Evolutionary conservation across 2,797 vertebrate genomes (phyloP), one percentile per base, ranked within the genome.

Genomic region (Poecilia picta): DNA sequence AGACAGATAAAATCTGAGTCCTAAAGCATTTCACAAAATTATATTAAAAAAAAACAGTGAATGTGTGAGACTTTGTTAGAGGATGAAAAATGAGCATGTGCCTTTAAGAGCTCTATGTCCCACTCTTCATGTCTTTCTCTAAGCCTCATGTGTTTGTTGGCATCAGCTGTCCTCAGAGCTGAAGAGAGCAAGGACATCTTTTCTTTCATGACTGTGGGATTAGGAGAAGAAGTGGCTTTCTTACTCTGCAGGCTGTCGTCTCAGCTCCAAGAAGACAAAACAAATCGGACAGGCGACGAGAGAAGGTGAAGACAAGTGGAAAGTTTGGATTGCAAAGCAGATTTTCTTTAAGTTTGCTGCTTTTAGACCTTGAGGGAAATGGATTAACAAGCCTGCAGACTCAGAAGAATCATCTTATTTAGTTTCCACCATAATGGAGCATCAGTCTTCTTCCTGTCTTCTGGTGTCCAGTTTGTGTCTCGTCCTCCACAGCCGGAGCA

Each of bases 101-200:
- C 89, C 95, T 96, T 96, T 96, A 96, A 96, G 94, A 94, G 91
- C 89, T 85, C 85, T 84, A 78, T 87, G 90, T 90, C 82, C 81
- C 88, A 86, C 85, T 85, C 83, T 86, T 84, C 91, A 91, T 85
- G 91, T 88, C 90, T 83, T 88, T 86, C 88, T 92, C 84, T 80
- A 87, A 92, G 91, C 87, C 91, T 94, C 91, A 87, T 93, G 92
- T 91, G 91, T 91, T 91, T 83, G 86, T 90, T 91, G 91, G 93
- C 91, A 94, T 93, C 92, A 93, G 92, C 89, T 94, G 92, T 92
- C 88, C 83, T 92, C 84, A 80, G 76, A 81, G 76, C 87, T 91
- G 84, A 89, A 85, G 73, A 79, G 88, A 87, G 81, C 88, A 90
- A 92, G 90, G 88, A 86, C 90, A 86, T 91, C 80, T 81, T 88